These are phyloP conservation scores for Drosophila ohnishii DNA, from an alignment of 1,140 invertebrate genomes.

Conservation along the genomic window DNA sequence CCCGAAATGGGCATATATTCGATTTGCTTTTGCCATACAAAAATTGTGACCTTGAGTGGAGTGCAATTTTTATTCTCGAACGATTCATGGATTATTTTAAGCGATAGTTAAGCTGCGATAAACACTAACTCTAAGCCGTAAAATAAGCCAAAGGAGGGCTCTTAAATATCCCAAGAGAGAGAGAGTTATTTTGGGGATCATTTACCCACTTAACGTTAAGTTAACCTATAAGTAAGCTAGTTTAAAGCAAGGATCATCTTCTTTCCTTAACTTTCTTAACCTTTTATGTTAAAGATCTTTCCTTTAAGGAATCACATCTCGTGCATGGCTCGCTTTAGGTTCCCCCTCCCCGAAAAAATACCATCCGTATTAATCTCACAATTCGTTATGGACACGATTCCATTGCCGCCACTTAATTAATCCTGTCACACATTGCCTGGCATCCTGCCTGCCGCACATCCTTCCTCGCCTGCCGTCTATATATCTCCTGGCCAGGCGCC, in stretches of 20 bases:
- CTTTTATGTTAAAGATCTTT: not conserved
- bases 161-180: not conserved
- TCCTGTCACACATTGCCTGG: slow-evolving; percentile 43
- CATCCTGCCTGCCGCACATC: slow-evolving; percentile 3
- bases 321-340: not conserved
- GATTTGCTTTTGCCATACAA: slow-evolving; percentile 22
- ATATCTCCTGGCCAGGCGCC: not conserved
- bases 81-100: slow-evolving; percentile 28
- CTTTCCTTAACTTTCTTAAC: not conserved
- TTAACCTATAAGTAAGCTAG: too few relatives aligned
- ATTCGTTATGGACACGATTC: slow-evolving; percentile 54
- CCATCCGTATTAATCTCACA: slow-evolving; percentile 38
- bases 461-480: not conserved
- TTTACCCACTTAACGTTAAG: too few relatives aligned
- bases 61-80: slow-evolving; percentile 32
- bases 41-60: slow-evolving; percentile 35
- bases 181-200: too few relatives aligned
- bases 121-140: slow-evolving; percentile 7
- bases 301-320: slow-evolving; percentile 10
- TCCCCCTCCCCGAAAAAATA: not conserved
- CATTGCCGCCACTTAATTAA: slow-evolving; percentile 46
- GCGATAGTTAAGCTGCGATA: slow-evolving; percentile 29
- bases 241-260: not conserved
- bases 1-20: slow-evolving; percentile 40
- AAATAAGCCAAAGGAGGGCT: slow-evolving; percentile 3